These are phyloP conservation scores for Daphoenositta chrysoptera DNA, from an alignment of 2,113 vertebrate genomes.

Conservation along the genomic window DNA sequence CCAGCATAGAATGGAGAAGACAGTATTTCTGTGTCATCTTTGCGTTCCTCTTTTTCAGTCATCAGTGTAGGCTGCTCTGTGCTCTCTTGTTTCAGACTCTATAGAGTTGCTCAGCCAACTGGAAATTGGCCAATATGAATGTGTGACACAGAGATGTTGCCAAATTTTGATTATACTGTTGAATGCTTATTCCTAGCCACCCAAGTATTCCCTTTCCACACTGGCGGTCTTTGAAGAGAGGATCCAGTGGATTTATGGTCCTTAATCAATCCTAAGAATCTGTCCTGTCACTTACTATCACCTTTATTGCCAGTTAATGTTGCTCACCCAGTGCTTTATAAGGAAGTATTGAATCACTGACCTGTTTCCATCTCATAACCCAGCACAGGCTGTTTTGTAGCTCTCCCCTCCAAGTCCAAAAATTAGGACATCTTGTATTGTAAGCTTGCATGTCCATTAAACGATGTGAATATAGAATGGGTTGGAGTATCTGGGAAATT, in stretches of 20 bases:
- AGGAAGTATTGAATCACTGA: neutral
- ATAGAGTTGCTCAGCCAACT: neutral
- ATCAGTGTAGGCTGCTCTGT: neutral
- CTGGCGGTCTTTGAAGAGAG: neutral
- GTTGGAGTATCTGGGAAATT: neutral
- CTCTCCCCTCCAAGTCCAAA: neutral
- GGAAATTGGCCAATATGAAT: neutral
- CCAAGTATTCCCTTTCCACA: neutral
- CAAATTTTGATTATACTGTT: neutral
- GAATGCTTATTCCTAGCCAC: neutral
- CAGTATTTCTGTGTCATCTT: neutral
- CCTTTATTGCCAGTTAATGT: neutral
- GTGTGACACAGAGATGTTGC: neutral
- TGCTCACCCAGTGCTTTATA: neutral
- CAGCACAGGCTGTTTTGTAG: neutral
- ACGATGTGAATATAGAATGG: neutral
- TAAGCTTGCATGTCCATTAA: neutral
- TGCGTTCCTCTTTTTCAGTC: neutral
- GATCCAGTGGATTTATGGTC: neutral
- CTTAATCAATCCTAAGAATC: neutral
- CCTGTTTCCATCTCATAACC: neutral
- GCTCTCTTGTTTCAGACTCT: neutral
- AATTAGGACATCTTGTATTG: neutral
- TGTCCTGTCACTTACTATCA: neutral
- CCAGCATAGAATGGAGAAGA: neutral